These are phyloP conservation scores for Pleuronectes platessa DNA, from an alignment of 2,113 vertebrate species.

Conservation along the genomic window DNA sequence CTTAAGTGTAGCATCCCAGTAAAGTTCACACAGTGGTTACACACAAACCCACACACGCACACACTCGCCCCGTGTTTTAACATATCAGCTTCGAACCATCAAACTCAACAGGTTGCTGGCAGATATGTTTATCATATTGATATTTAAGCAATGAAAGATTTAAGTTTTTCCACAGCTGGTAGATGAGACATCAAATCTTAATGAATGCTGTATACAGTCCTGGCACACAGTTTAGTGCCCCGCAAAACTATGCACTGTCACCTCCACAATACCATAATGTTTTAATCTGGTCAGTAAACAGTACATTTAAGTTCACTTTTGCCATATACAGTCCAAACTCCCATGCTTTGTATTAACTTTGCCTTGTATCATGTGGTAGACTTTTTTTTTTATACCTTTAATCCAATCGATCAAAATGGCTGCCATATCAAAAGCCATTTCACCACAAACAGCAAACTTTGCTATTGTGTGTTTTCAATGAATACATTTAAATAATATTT, in stretches of 20 bases:
- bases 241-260: constrained; percentile 82
- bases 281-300: constrained; percentile 63
- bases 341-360: constrained; percentile 48
- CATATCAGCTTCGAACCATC: constrained; percentile 76
- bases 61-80: constrained; percentile 58
- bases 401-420: constrained; percentile 63
- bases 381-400: constrained; percentile 36
- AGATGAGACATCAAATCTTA: constrained; percentile 67
- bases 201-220: constrained; percentile 73
- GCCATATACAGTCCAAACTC: constrained; percentile 18
- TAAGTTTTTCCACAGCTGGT: constrained; percentile 67
- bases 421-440: constrained; percentile 44
- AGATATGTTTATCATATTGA: constrained; percentile 87
- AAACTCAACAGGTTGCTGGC: constrained; percentile 63
- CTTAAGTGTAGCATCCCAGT: constrained; percentile 56
- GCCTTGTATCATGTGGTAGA: constrained; percentile 34
- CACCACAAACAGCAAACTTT: constrained; percentile 30
- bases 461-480: constrained; percentile 30
- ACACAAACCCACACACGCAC: not conserved
- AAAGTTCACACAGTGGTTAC: constrained; percentile 51
- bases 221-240: constrained; percentile 75
- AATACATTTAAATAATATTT: constrained; percentile 48
- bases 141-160: constrained; percentile 79
- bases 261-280: constrained; percentile 44
- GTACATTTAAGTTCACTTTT: constrained; percentile 37